Base-by-base conservation (phyloP, 2,113 vertebrate species). In the Megalops atlanticus region DNA sequence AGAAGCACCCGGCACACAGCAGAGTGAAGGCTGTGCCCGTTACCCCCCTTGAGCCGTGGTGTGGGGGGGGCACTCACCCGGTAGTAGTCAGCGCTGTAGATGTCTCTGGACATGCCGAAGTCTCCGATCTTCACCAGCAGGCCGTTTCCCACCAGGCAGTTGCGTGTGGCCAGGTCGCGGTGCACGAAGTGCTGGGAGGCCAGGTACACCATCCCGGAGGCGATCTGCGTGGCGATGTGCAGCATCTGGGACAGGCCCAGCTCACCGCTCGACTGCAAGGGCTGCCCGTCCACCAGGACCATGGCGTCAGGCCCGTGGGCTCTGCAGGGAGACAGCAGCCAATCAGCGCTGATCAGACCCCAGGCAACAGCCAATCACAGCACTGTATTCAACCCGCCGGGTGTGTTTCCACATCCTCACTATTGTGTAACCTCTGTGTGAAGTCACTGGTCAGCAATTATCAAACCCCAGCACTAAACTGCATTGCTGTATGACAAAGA, bases 31-130 rank as follows among this genome's bases (percentile, higher is more conserved):
- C n/a, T n/a, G n/a, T n/a, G n/a, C n/a, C n/a, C n/a, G n/a, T n/a
- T n/a, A n/a, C n/a, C 43, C 43, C 14, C 7, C 14, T 45, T 45
- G 14, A 10, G 16, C 2, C 5, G 36, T 21, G 39, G 15, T 38
- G 41, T 5, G 18, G 39, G 16, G 4, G 4, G 47, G 70, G 8
- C 40, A 47, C 96, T 97, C 95, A 99, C 98, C 95, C 98, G 92
- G 93, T 99, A 99, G 91, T 99, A 99, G 87, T 99, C 98, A 1
- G 98, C 99, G 93, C 97, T 99, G 93, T 99, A 99, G 90, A 99
- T 97, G 71, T 99, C 98, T 90, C 98, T 94, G 38, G 98, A 99
- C 98, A 99, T 99, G 82, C 98, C 98, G 71, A 99, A 99, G 90
- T 99, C 98, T 80, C 98, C 98, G 11, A 99, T 99, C 92, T 99